Evolutionary conservation across 2,888 invertebrate species (phyloP).

Genomic region (Zaprionus bogoriensis): DNA sequence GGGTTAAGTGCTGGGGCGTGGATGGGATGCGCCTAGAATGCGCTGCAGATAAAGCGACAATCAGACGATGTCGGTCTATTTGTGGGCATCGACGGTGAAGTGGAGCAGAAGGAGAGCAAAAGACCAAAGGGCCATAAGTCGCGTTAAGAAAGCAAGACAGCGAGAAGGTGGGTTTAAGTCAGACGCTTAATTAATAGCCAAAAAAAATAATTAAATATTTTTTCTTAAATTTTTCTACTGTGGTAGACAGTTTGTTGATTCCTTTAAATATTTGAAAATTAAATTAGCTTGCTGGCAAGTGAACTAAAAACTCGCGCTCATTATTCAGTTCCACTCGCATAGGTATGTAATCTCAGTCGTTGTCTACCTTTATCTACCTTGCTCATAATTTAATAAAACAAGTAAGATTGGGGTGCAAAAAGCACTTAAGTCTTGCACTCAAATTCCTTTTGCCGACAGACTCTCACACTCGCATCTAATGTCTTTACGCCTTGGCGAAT

Average conservation of each 20-base stretch:
- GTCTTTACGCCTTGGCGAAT: conserved; percentile 35
- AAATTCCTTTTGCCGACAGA: not conserved
- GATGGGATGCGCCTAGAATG: conserved; percentile 24
- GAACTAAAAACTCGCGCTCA: no score
- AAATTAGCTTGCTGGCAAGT: no score
- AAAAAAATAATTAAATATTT: no score
- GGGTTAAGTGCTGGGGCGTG: conserved; percentile 22
- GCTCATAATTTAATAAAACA: conserved; percentile 1
- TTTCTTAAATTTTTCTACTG: no score
- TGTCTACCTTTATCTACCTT: no score
- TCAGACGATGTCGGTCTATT: conserved; percentile 48
- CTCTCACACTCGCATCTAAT: conserved; percentile 16
- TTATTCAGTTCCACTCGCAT: no score
- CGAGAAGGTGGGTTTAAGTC: not conserved
- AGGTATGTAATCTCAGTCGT: not conserved
- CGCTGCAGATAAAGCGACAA: conserved; percentile 47
- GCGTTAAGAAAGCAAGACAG: not conserved
- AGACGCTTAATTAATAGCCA: not conserved
- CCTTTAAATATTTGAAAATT: no score
- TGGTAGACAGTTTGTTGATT: no score
- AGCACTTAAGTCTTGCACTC: not conserved
- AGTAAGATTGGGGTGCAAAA: no score
- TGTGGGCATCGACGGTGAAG: conserved; percentile 43
- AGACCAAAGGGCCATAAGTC: conserved; percentile 21
- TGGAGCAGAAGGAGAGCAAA: conserved; percentile 5